Conservation (phyloP, 2,797 vertebrate genomes). For the Helostoma temminkii region DNA sequence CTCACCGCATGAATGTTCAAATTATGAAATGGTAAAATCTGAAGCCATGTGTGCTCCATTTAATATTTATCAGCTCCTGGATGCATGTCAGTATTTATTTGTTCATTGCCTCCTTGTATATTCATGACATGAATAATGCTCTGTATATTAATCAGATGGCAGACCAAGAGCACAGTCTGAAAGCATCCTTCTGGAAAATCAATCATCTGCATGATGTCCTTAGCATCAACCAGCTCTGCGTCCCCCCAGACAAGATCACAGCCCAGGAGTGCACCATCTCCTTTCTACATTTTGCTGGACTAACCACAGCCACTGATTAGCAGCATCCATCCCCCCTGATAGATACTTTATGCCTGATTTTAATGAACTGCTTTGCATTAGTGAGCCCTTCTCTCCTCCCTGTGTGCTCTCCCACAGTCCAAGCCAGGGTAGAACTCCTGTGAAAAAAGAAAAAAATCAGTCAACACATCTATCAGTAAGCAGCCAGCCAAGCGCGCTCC, state of each 20-base stretch:
- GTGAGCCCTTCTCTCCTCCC: slow-evolving; percentile 58
- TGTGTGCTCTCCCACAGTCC: slow-evolving; percentile 63
- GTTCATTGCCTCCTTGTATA: slow-evolving; percentile 69
- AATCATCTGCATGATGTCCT: slow-evolving; percentile 66
- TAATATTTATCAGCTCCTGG: slow-evolving; percentile 73
- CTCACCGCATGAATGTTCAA: slow-evolving; percentile 57
- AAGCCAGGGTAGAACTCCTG: slow-evolving; percentile 59
- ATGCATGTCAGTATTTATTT: slow-evolving; percentile 76
- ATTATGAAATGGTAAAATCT: slow-evolving; percentile 69
- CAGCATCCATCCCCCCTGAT: slow-evolving; percentile 61
- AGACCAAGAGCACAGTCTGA: slow-evolving; percentile 59
- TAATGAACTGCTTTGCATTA: slow-evolving; percentile 81
- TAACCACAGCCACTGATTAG: slow-evolving; percentile 70
- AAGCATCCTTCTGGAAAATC: slow-evolving; percentile 71
- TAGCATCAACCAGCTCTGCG: slow-evolving; percentile 45
- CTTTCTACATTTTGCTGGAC: slow-evolving; percentile 62
- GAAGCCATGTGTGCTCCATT: slow-evolving; percentile 68
- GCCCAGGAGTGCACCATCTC: slow-evolving; percentile 48
- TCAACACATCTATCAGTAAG: slow-evolving; percentile 81
- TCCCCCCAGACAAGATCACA: slow-evolving; percentile 60
- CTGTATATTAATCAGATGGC: slow-evolving; percentile 68
- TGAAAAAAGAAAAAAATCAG: slow-evolving; percentile 58
- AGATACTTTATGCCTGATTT: slow-evolving; percentile 76
- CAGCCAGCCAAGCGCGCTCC: slow-evolving; percentile 75
- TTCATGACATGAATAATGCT: slow-evolving; percentile 78